phyloP scores from a whole-genome alignment of 2,888 invertebrate genomes.

The Polydrusus pterygomalis region DNA sequence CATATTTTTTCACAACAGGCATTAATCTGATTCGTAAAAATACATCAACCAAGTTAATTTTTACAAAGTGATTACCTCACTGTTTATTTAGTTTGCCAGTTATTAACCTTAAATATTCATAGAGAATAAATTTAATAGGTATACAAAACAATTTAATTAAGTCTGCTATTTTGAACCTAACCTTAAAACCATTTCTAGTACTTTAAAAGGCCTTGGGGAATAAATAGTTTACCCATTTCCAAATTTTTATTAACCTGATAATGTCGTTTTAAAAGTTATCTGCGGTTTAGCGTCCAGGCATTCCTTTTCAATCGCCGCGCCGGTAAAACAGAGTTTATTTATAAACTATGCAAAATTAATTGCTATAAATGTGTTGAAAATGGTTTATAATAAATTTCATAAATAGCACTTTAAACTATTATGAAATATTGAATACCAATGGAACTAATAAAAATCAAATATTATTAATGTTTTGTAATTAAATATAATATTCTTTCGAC shows the following conservation, averaged over 20 bases:
- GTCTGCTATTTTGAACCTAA: background rate
- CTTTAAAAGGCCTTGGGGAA: constrained; percentile 2
- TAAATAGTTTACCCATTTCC: background rate
- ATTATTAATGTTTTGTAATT: no score
- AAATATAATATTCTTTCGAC: no score
- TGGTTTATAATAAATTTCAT: no score
- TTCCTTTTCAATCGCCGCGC: background rate
- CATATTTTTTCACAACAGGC: no score
- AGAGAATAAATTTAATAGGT: background rate
- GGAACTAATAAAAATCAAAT: no score
- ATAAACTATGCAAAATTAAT: background rate
- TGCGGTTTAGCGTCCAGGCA: background rate
- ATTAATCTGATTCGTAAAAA: no score
- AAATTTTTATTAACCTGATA: background rate
- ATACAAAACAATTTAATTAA: constrained; percentile 6
- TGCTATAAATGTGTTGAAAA: no score
- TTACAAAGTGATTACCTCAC: no score
- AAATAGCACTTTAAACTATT: no score
- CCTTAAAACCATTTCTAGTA: background rate
- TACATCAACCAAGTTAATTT: no score
- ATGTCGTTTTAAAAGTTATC: background rate
- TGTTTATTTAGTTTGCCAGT: no score
- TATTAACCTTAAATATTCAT: background rate
- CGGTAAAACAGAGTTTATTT: background rate
- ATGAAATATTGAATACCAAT: no score